phyloP scores from a whole-genome alignment of 2,888 invertebrate species.

The Eristalinus sepulchralis region DNA sequence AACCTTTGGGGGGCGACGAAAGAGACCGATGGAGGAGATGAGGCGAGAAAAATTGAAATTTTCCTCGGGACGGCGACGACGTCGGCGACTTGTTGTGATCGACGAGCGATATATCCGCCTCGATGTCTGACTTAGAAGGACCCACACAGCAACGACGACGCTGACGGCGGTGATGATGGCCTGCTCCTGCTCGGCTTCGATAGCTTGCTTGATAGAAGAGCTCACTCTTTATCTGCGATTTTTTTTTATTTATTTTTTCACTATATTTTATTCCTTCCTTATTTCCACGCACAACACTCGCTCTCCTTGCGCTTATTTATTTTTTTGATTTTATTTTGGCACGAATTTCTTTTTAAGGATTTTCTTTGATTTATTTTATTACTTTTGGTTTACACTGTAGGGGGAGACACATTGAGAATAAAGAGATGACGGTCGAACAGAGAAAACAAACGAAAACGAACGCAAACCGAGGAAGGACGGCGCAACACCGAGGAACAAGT shows the following conservation, averaged over 20 bases:
- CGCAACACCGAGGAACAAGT: slow-evolving; percentile 48
- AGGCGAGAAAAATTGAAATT: slow-evolving; percentile 33
- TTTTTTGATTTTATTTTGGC: slow-evolving; percentile 63
- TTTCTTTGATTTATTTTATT: slow-evolving; percentile 51
- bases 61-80: slow-evolving; percentile 5
- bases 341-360: slow-evolving; percentile 49
- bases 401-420: not conserved
- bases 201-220: slow-evolving; percentile 32
- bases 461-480: not conserved
- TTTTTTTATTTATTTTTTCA: slow-evolving; percentile 50
- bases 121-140: slow-evolving; percentile 23
- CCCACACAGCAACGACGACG: slow-evolving; percentile 32
- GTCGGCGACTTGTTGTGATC: slow-evolving; percentile 33
- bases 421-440: slow-evolving; percentile 21
- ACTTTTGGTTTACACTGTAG: slow-evolving; percentile 63
- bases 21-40: slow-evolving; percentile 42
- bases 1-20: slow-evolving; percentile 71
- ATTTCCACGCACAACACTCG: slow-evolving; percentile 64
- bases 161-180: slow-evolving; percentile 22
- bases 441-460: slow-evolving; percentile 36
- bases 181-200: slow-evolving; percentile 23
- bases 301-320: slow-evolving; percentile 15
- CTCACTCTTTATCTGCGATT: slow-evolving; percentile 45
- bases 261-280: slow-evolving; percentile 41
- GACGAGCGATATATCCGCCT: not conserved